Evolutionary conservation across 1,140 invertebrate species (phyloP), one percentile per base, ranked within the genome.

Genomic region (Cydia splendana): DNA sequence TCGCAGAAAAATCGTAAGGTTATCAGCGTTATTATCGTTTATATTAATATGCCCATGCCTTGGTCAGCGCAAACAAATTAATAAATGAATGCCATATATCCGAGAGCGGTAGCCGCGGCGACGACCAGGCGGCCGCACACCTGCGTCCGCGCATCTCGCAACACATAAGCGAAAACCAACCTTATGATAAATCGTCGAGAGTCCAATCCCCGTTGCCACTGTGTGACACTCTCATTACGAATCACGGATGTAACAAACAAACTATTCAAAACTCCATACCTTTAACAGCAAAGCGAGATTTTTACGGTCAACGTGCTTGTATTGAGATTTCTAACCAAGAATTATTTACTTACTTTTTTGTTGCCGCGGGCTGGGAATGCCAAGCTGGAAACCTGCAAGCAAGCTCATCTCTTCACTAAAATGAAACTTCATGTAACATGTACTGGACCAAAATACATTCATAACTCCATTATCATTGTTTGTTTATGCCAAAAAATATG

Each of bases 241-340:
- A 93, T 92, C 90, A 91, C 87, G 87, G 89, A 90, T 88, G 84
- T 89, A 89, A 87, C 91, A 91, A 89, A 90, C 86, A 92, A 91
- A 93, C 88, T 88, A 91, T 91, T 90, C 85, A 88, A 91, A 91
- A 90, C 89, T 89, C 84, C 87, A 87, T 91, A 88, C 88, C 86
- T 90, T 90, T 86, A 77, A 87, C 88, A 90, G 87, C 87, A 89
- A 88, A 90, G 81, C 87, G 87, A 85, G 82, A 80, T 90, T 88
- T 75, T 90, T 88, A 91, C 81, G 85, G 84, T 77, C 82, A 85
- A 84, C 67, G 65, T 81, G 83, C 81, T 85, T 81, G 81, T 80
- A 82, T 85, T 76, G 79, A 87, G 85, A 90, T 87, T 85, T 86
- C 83, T 83, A 81, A 75, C 77, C 80, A 82, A 81, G 80, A 83